A percentile compares a stretch with the other conserved stretches of the same genome.
Evolutionary conservation across 2,797 vertebrate genomes (phyloP).

Genomic region (Pygocentrus nattereri): DNA sequence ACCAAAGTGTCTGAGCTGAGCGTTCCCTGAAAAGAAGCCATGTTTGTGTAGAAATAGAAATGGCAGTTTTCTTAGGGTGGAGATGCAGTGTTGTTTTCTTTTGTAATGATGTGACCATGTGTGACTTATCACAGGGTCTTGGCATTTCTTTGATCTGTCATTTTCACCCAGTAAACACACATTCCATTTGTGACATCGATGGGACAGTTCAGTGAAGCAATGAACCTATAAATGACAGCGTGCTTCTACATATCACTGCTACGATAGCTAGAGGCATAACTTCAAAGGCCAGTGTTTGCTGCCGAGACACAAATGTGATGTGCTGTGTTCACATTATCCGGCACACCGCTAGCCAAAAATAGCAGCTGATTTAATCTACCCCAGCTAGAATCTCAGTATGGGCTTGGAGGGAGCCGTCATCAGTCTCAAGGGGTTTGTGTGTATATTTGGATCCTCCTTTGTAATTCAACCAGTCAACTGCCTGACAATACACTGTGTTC

Average conservation of each 20-base stretch:
- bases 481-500: background rate
- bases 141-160: background rate
- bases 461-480: background rate
- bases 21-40: background rate
- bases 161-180: conserved; percentile 13
- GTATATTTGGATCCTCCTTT: conserved; percentile 37
- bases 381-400: conserved; percentile 30
- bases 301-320: conserved; percentile 44
- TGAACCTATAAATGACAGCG: conserved; percentile 28
- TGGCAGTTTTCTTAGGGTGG: background rate
- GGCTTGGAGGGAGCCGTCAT: conserved; percentile 29
- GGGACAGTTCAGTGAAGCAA: conserved; percentile 19
- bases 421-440: conserved; percentile 35
- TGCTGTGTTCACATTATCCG: conserved; percentile 35
- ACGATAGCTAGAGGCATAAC: conserved; percentile 31
- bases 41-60: background rate
- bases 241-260: conserved; percentile 39
- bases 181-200: conserved; percentile 34
- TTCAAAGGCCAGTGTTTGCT: conserved; percentile 38
- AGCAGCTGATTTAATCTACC: conserved; percentile 51
- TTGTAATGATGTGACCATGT: conserved; percentile 17
- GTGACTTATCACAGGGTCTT: conserved; percentile 8
- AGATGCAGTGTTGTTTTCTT: conserved; percentile 3
- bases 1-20: background rate
- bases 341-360: conserved; percentile 48